Evolutionary conservation across 53 echinoderm and acorn worm species (phyloP).

Genomic region (Zoroaster sp.): DNA sequence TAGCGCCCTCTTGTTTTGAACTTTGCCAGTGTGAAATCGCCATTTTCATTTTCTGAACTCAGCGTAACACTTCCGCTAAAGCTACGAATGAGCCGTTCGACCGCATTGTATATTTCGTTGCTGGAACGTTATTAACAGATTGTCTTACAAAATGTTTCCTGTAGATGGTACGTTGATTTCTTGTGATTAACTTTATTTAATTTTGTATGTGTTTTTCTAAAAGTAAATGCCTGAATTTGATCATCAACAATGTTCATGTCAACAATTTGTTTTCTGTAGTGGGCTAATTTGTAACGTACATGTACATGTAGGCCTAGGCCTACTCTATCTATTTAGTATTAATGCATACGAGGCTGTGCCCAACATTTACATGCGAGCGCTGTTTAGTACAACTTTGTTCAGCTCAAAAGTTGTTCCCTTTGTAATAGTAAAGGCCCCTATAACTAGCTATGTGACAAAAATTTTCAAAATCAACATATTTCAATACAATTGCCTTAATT

Average conservation of each 20-base stretch:
- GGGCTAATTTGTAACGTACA: not conserved
- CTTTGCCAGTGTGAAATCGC: not conserved
- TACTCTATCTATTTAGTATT: not conserved
- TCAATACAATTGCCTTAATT: too few relatives aligned
- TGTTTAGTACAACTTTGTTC: not conserved
- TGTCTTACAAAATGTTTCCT: constrained; percentile 32
- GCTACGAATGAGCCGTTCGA: not conserved
- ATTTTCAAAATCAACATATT: too few relatives aligned
- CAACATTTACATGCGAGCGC: not conserved
- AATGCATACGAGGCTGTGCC: not conserved
- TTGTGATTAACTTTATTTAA: not conserved
- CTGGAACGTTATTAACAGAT: not conserved
- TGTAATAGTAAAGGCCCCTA: too few relatives aligned
- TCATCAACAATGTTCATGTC: not conserved
- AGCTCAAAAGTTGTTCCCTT: too few relatives aligned
- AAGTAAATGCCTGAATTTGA: not conserved
- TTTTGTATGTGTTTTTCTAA: not conserved
- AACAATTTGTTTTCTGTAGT: not conserved
- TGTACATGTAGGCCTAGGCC: not conserved
- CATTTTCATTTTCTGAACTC: constrained; percentile 12
- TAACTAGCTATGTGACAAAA: too few relatives aligned
- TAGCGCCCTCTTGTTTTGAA: constrained; percentile 23
- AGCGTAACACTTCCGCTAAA: constrained; percentile 45
- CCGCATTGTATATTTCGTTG: not conserved
- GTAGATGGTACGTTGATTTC: constrained; percentile 30